A percentile compares a stretch with the other conserved stretches of the same genome.
phyloP scores from a whole-genome alignment of 2,888 invertebrate genomes.

The Abrostola triplasia region DNA sequence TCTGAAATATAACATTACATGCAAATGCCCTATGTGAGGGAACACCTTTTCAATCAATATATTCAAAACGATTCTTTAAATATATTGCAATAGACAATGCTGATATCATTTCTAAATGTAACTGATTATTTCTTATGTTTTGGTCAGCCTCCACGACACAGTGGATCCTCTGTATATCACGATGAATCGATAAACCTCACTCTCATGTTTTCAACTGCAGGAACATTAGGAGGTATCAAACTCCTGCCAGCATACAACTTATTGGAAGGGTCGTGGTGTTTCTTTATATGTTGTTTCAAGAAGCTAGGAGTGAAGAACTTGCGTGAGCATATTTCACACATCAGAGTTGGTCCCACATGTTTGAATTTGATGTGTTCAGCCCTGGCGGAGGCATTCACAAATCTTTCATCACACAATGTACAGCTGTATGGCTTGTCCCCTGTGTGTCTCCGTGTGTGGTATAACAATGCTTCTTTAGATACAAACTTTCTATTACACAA shows the following conservation, averaged over 20 bases:
- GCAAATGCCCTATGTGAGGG: too few species aligned
- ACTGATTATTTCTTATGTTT: not conserved
- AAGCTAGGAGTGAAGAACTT: conserved; percentile 82
- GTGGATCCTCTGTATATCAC: not conserved
- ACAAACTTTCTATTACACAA: conserved; percentile 78
- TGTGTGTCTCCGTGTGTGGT: conserved; percentile 81
- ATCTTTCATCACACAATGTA: conserved; percentile 74
- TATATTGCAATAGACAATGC: not conserved
- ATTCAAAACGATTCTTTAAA: too few species aligned
- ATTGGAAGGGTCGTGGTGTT: conserved; percentile 78
- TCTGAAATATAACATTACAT: too few species aligned
- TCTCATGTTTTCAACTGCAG: conserved; percentile 73
- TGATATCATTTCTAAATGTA: not conserved
- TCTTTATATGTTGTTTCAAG: conserved; percentile 75
- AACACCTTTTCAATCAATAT: too few species aligned
- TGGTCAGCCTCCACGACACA: not conserved
- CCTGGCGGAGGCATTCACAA: conserved; percentile 82
- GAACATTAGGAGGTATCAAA: conserved; percentile 70
- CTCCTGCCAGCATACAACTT: conserved; percentile 74
- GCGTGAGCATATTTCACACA: conserved; percentile 78
- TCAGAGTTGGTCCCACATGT: conserved; percentile 77
- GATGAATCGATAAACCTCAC: conserved; percentile 36
- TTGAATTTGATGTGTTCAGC: conserved; percentile 83
- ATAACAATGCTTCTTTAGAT: conserved; percentile 80
- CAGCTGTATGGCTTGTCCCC: conserved; percentile 83